phyloP scores from a whole-genome alignment of 2,113 vertebrate genomes.

The Crotalus helleri region DNA sequence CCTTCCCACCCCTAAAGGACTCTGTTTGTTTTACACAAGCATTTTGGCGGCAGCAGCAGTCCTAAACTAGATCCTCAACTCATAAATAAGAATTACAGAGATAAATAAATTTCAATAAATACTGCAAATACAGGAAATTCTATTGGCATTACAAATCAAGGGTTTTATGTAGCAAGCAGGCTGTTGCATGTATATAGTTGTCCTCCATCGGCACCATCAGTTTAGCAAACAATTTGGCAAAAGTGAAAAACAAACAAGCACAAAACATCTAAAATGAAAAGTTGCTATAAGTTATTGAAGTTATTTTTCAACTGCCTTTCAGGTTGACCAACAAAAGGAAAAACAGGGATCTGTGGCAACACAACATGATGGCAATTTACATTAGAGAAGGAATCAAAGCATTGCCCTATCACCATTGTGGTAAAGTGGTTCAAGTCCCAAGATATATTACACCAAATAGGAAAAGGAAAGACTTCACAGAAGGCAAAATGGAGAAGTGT shows the following conservation, averaged over 20 bases:
- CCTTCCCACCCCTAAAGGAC: neutral
- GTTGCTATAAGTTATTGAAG: neutral
- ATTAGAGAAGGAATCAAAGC: neutral
- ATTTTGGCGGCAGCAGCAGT: neutral
- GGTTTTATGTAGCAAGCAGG: neutral
- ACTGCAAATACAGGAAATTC: neutral
- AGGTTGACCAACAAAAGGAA: neutral
- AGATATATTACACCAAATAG: neutral
- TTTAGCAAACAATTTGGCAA: neutral
- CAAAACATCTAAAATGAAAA: neutral
- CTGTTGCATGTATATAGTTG: neutral
- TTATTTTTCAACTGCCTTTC: neutral
- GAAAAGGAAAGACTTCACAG: neutral
- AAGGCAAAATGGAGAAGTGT: neutral
- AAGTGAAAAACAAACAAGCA: neutral
- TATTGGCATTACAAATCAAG: neutral
- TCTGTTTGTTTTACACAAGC: neutral
- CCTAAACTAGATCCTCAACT: neutral
- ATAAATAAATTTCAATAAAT: neutral
- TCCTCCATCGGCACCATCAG: neutral
- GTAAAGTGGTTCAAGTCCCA: neutral
- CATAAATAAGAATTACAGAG: neutral
- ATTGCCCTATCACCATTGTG: neutral
- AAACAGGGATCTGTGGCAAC: neutral
- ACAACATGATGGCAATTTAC: neutral